phyloP scores from a whole-genome alignment of 2,888 invertebrate species.

The Carterocephalus palaemon region DNA sequence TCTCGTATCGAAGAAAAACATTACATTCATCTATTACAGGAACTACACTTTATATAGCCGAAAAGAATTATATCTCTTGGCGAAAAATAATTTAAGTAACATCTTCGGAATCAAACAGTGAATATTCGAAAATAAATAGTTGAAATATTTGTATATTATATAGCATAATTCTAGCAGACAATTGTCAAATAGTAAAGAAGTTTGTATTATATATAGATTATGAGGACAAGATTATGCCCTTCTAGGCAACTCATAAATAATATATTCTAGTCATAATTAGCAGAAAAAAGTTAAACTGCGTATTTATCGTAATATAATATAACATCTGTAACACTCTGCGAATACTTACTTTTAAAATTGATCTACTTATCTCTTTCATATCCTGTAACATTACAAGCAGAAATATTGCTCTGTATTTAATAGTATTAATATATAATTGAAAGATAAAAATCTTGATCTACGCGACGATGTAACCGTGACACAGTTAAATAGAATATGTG shows the following conservation, averaged over 20 bases:
- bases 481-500: slow-evolving; percentile 18
- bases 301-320: slow-evolving; percentile 22
- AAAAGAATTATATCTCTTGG: slow-evolving; percentile 23
- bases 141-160: slow-evolving; percentile 17
- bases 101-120: slow-evolving; percentile 20
- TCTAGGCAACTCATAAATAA: slow-evolving; percentile 23
- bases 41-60: slow-evolving; percentile 23
- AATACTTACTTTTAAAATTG: slow-evolving; percentile 23
- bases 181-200: slow-evolving; percentile 24
- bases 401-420: slow-evolving; percentile 20
- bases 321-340: slow-evolving; percentile 23
- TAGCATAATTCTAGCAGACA: slow-evolving; percentile 17
- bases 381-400: slow-evolving; percentile 25
- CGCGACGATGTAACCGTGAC: slow-evolving; percentile 16
- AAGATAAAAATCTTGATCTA: slow-evolving; percentile 23
- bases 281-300: slow-evolving; percentile 19
- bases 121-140: slow-evolving; percentile 20
- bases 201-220: slow-evolving; percentile 19
- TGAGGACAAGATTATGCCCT: slow-evolving; percentile 17
- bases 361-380: slow-evolving; percentile 20
- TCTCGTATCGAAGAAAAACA: slow-evolving; percentile 26
- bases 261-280: slow-evolving; percentile 23
- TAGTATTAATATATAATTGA: slow-evolving; percentile 8
- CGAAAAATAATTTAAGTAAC: slow-evolving; percentile 22
- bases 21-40: slow-evolving; percentile 25